A percentile compares a stretch with the other conserved stretches of the same genome.
These are phyloP conservation scores for Manis pentadactyla DNA, from an alignment of 2,797 vertebrate genomes.

Conservation along the genomic window DNA sequence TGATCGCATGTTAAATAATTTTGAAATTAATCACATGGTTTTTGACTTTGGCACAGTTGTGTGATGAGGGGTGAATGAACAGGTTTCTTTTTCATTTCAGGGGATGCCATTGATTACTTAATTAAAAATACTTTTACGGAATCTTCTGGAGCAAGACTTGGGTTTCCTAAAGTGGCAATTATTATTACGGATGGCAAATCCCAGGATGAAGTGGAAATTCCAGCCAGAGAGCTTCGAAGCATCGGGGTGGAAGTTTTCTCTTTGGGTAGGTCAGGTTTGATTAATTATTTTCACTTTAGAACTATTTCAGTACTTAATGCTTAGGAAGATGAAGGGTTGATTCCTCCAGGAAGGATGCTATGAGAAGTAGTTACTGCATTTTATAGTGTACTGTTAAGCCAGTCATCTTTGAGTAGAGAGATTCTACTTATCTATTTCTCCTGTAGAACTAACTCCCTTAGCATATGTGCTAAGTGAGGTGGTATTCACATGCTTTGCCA, in stretches of 20 bases:
- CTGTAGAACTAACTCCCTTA: not conserved
- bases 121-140: slow-evolving; percentile 92
- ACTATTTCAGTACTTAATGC: not conserved
- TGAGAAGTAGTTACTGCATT: slow-evolving; percentile 3
- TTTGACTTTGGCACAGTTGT: slow-evolving; percentile 15
- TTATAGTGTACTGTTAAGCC: not conserved
- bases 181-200: slow-evolving; percentile 95
- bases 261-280: slow-evolving; percentile 88
- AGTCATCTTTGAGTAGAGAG: slow-evolving; percentile 36
- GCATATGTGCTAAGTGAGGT: not conserved
- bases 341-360: slow-evolving; percentile 2
- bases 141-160: slow-evolving; percentile 91
- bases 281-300: slow-evolving; percentile 39
- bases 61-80: not conserved
- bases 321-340: not conserved
- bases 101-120: slow-evolving; percentile 92
- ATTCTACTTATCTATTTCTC: not conserved
- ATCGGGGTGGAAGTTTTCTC: slow-evolving; percentile 96
- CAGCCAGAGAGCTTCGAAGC: slow-evolving; percentile 91
- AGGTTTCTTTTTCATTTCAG: slow-evolving; percentile 84
- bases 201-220: slow-evolving; percentile 92
- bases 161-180: slow-evolving; percentile 95
- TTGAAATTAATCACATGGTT: not conserved
- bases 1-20: not conserved
- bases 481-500: slow-evolving; percentile 43